These are phyloP conservation scores for Zaprionus lachaisei DNA, from an alignment of 1,140 invertebrate genomes.

Conservation along the genomic window DNA sequence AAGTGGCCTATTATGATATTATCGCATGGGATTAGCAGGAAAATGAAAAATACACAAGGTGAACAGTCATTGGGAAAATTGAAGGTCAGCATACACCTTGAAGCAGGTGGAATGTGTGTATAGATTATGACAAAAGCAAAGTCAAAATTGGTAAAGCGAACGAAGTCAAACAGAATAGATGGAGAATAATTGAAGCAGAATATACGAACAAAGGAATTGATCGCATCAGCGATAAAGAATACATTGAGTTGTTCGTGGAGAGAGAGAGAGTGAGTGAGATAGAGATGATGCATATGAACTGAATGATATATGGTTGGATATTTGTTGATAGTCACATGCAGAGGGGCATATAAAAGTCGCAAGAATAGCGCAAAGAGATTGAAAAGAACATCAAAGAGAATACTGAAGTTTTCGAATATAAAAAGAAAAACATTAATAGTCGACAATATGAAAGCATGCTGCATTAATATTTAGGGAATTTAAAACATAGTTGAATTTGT, in stretches of 20 bases:
- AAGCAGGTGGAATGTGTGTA: constrained; percentile 32
- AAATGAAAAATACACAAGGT: constrained; percentile 33
- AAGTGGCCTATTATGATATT: constrained; percentile 55
- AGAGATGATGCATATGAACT: constrained; percentile 11
- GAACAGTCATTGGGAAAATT: constrained; percentile 22
- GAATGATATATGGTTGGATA: constrained; percentile 27
- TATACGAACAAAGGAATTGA: constrained; percentile 33
- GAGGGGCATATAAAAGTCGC: not conserved
- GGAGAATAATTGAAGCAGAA: constrained; percentile 46
- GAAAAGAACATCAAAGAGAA: not conserved
- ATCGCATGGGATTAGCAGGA: constrained; percentile 46
- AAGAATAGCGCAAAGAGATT: not conserved
- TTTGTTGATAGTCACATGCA: not conserved
- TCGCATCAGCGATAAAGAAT: constrained; percentile 27
- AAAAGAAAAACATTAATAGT: not conserved
- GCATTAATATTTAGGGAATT: not conserved
- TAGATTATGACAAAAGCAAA: constrained; percentile 15
- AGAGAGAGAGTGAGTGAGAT: constrained; percentile 5
- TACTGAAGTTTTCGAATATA: not conserved
- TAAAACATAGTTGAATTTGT: not conserved
- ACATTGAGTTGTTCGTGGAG: constrained; percentile 7
- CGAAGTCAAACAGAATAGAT: constrained; percentile 33
- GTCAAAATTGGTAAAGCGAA: constrained; percentile 19
- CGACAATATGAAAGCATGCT: not conserved
- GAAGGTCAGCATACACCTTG: constrained; percentile 30